phyloP scores from a whole-genome alignment of 2,113 vertebrate genomes.

The Machaerirhynchus nigripectus region DNA sequence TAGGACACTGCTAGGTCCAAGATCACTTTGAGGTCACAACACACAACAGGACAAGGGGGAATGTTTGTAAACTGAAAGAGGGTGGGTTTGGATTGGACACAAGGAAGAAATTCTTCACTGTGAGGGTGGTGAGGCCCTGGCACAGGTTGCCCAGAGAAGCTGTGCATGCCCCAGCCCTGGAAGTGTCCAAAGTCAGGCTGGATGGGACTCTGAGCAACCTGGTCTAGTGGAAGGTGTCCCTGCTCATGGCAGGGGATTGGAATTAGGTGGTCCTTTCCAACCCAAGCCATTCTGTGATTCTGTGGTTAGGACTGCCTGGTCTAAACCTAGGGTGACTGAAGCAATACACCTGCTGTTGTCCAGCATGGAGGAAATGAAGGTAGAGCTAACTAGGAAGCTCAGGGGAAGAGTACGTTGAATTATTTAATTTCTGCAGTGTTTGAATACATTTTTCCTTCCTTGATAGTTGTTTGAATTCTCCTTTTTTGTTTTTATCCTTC shows the following conservation, averaged over 20 bases:
- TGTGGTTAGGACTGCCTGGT: neutral
- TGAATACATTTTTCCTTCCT: neutral
- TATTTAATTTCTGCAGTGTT: neutral
- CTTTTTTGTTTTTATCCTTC: neutral
- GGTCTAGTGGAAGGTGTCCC: neutral
- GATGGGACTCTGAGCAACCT: neutral
- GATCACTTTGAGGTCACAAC: neutral
- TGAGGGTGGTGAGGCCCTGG: neutral
- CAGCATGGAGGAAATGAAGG: neutral
- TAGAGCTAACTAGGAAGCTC: neutral
- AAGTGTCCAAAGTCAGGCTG: neutral
- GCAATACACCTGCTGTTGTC: neutral
- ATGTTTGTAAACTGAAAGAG: neutral
- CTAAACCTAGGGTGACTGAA: neutral
- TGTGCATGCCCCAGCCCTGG: neutral
- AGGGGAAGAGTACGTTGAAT: neutral
- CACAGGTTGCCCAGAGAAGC: neutral
- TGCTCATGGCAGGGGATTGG: neutral
- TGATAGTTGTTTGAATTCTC: neutral
- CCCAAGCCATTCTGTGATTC: neutral
- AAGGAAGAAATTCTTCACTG: neutral
- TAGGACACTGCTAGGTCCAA: neutral
- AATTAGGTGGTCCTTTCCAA: neutral
- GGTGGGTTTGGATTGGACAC: neutral
- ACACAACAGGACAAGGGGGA: accelerated